Percentiles rank a stretch among this genome's conserved stretches.
phyloP scores from a whole-genome alignment of 2,888 invertebrate genomes.

The Leptura quadrifasciata region DNA sequence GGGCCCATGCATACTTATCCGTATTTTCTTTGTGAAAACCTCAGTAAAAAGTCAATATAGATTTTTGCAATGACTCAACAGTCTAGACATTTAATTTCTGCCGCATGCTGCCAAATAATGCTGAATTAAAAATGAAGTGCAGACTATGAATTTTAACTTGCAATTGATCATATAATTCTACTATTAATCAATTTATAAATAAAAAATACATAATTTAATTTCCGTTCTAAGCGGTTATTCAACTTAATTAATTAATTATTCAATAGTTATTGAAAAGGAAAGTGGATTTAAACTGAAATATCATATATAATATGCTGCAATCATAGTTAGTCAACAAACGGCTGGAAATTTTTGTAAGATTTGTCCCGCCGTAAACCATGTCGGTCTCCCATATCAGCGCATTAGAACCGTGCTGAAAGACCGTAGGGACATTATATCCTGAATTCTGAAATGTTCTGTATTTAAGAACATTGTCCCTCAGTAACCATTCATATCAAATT shows the following conservation, averaged over 20 bases:
- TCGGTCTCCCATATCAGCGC: too few species aligned
- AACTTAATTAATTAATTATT: constrained; percentile 18
- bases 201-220: background rate
- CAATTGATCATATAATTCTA: background rate
- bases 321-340: background rate
- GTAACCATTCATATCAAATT: too few species aligned
- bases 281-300: constrained; percentile 2
- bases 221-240: constrained; percentile 1
- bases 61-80: background rate
- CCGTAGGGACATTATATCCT: too few species aligned
- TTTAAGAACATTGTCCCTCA: too few species aligned
- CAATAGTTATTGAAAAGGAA: constrained; percentile 9
- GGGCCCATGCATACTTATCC: too few species aligned
- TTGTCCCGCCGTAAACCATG: too few species aligned
- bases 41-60: too few species aligned
- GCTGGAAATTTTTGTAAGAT: too few species aligned
- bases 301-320: background rate
- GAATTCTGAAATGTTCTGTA: too few species aligned
- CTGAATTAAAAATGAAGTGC: background rate
- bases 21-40: too few species aligned
- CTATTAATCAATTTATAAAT: background rate
- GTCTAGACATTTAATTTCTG: background rate
- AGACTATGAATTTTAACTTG: background rate
- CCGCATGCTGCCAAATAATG: background rate
- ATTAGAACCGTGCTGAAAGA: too few species aligned